phyloP scores from a whole-genome alignment of 2,797 vertebrate species.

The Bovichtus diacanthus region DNA sequence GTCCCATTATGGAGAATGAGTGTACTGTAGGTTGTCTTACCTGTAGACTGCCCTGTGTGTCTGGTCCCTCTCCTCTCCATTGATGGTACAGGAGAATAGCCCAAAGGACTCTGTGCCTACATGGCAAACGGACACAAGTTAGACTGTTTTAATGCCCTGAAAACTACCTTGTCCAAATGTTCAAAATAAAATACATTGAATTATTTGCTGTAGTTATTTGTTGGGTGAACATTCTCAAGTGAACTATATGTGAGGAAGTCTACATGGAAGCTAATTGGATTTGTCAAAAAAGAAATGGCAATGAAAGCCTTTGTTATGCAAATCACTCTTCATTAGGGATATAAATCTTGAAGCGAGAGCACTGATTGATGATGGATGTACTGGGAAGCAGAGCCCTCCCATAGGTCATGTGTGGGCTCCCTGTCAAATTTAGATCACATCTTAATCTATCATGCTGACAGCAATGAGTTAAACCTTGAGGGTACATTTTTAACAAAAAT shows the following conservation, averaged over 20 bases:
- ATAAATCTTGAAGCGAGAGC: conserved; percentile 35
- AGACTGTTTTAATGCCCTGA: neutral
- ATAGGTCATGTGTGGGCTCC: conserved; percentile 23
- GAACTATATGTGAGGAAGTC: conserved; percentile 7
- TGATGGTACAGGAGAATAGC: conserved; percentile 95
- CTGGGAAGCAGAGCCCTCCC: conserved; percentile 33
- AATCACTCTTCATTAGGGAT: conserved; percentile 61
- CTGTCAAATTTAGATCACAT: conserved; percentile 59
- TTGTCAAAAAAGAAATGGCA: conserved; percentile 38
- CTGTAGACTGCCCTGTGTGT: conserved; percentile 97
- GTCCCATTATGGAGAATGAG: neutral
- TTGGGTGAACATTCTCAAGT: neutral
- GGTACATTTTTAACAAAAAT: conserved; percentile 25
- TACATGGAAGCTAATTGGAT: conserved; percentile 29
- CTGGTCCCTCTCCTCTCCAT: conserved; percentile 96
- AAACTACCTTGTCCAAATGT: neutral
- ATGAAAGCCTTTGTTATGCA: conserved; percentile 44
- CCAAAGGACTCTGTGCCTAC: conserved; percentile 98
- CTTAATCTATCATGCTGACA: conserved; percentile 60
- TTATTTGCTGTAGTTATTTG: neutral
- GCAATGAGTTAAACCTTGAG: conserved; percentile 33
- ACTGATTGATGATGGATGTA: conserved; percentile 54
- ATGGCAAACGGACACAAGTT: conserved; percentile 19
- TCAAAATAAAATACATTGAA: neutral
- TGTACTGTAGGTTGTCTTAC: conserved; percentile 77